Evolutionary conservation across 1,140 invertebrate species (phyloP), one percentile per base, ranked within the genome.

Genomic region (Drosophila rhopaloa): DNA sequence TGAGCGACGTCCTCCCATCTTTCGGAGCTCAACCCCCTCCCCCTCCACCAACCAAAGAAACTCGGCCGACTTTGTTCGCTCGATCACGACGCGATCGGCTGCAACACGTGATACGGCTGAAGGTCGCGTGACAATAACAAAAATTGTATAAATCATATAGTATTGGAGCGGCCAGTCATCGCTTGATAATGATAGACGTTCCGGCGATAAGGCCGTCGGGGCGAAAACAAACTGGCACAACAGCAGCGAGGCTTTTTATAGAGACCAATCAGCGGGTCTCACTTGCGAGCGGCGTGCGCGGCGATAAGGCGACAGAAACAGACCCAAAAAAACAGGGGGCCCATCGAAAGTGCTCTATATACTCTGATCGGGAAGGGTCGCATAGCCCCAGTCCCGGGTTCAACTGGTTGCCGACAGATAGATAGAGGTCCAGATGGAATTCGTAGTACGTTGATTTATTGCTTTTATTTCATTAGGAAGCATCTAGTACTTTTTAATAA

Each of bases 71-170:
- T 84, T 76, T 57, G 32, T 24, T 24, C 24, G 24, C 24, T 24
- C 37, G 67, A 86, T 86, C 83, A 88, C 83, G 76, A 59, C 48
- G 66, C 60, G 66, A 63, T 73, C 79, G 79, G 53, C 70, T 88
- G 79, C 48, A 65, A 66, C 83, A 86, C 83, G 83, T 86, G 83
- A 86, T 66, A 60, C 47, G 10, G 27, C 53, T 66, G 82, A 86
- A 86, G 82, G 82, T 86, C 82, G 83, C 79, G 83, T 88, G 83
- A 88, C 72, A 88, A 76, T 70, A 81, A 79, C 76, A 88, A 82
- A 67, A 85, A 53, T 48, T 57, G 43, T 48, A 40, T 53, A 40
- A 24, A 24, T 16, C 14, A 35, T 35, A 16, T 51, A 35, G 44
- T 47, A 47, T 5, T 11, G 1, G 5, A 14, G 32, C 35, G 24